Conservation (phyloP, 2,888 invertebrate species). For the Germaria angustata region DNA sequence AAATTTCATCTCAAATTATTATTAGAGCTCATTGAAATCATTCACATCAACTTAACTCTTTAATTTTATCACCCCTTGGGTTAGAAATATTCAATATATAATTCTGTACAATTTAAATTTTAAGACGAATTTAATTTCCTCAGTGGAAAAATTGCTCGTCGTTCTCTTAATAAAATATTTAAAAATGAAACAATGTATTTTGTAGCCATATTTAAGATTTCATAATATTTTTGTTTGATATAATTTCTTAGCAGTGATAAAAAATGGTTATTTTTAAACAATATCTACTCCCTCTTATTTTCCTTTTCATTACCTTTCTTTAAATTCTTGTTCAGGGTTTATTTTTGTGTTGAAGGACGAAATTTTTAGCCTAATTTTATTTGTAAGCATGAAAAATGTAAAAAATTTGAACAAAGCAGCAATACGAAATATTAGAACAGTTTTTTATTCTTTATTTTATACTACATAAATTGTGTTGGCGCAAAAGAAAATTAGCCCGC, state of each 20-base stretch:
- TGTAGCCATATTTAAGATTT: too few species aligned
- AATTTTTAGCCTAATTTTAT: slow-evolving; percentile 13
- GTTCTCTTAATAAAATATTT: too few species aligned
- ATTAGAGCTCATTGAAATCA: too few species aligned
- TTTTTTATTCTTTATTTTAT: slow-evolving; percentile 76
- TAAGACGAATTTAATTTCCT: too few species aligned
- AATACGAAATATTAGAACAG: slow-evolving; percentile 71
- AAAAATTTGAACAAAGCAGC: not conserved
- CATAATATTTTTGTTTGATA: too few species aligned
- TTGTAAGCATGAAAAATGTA: not conserved
- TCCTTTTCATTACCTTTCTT: not conserved
- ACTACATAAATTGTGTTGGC: slow-evolving; percentile 76
- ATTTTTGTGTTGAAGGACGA: slow-evolving; percentile 1
- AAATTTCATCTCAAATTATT: too few species aligned
- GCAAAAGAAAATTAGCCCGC: slow-evolving; percentile 72
- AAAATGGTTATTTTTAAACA: not conserved
- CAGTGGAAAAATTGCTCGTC: too few species aligned
- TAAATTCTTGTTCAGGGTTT: not conserved
- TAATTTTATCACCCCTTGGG: too few species aligned
- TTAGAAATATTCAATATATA: too few species aligned
- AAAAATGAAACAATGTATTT: too few species aligned
- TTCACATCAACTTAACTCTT: too few species aligned
- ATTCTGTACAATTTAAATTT: too few species aligned
- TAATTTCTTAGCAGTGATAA: not conserved
- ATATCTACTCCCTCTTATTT: not conserved